Evolutionary conservation across 2,888 invertebrate genomes (phyloP), one percentile per base, ranked within the genome.

Genomic region (Branchipolynoe longqiensis): DNA sequence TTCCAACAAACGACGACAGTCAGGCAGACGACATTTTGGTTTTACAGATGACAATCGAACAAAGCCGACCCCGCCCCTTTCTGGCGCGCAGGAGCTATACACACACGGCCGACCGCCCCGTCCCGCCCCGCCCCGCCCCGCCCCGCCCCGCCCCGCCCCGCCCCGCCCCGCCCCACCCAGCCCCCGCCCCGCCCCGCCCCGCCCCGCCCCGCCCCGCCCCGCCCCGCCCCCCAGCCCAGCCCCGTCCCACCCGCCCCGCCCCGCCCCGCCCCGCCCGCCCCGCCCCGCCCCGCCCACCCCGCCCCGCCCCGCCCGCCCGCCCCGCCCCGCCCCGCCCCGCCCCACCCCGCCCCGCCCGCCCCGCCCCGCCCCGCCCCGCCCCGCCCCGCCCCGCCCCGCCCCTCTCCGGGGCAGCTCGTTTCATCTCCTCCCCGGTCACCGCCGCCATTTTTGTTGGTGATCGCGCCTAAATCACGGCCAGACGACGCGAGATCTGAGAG

Each of bases 381-480:
- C n/a, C n/a, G n/a, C n/a, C 1, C 62, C n/a, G 31, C 28, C 3
- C 3, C 4, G 3, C 25, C 1, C 25, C 1, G 25, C 6, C 6
- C 6, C 25, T 14, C 18, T 14, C 56, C 25, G 12, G 1, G 28
- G 14, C 62, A 14, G 28, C 6, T n/a, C 59, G 6, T 31, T 31
- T 1, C 62, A 25, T 31, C 25, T 2, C 58, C 58, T 14, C 62
- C 25, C 31, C 62, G 6, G 12, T 1, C 12, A 18, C 18, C 48
- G 18, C 25, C 31, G n/a, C 62, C 62, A 62, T 62, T 62, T 62
- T 62, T 14, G 62, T 62, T 62, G 62, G 36, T 38, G 36, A 33
- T 33, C n/a, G 1, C 22, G 69, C 69, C 36, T 36, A 69, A 69
- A 69, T 69, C 69, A 69, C 69, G 36, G 69, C 69, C 33, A 38